A percentile compares a stretch with the other conserved stretches of the same genome.
Evolutionary conservation across 2,888 invertebrate species (phyloP).

Genomic region (Zeuzera pyrina): DNA sequence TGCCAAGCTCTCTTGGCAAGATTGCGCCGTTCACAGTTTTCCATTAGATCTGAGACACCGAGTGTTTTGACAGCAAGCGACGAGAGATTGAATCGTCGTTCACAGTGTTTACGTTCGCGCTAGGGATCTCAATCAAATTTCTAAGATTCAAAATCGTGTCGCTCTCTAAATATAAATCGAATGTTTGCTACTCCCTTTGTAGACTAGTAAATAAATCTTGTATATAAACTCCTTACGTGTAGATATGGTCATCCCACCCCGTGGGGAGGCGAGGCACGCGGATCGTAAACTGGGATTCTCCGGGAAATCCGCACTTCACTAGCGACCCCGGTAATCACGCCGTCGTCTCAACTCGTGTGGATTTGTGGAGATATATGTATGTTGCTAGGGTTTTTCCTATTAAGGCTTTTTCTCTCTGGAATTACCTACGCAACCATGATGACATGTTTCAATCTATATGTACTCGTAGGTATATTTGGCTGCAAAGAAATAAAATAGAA

Average conservation of each 20-base stretch:
- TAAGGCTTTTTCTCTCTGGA: too few species aligned
- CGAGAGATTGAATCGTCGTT: constrained; percentile 46
- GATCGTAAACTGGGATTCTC: constrained; percentile 63
- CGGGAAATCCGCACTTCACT: constrained; percentile 60
- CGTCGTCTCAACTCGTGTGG: constrained; percentile 21
- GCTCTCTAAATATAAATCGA: too few species aligned
- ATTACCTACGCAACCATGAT: too few species aligned
- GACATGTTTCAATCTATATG: too few species aligned
- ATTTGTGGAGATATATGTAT: constrained; percentile 24
- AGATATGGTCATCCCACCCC: constrained; percentile 11
- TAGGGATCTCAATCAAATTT: too few species aligned
- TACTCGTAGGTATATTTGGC: too few species aligned
- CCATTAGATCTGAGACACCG: constrained; percentile 35
- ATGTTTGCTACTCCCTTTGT: too few species aligned
- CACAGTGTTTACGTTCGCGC: constrained; percentile 29
- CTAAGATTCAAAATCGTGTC: too few species aligned
- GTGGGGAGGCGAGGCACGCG: constrained; percentile 20
- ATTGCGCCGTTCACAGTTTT: constrained; percentile 49
- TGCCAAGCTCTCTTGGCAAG: constrained; percentile 45
- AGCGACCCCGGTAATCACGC: constrained; percentile 55
- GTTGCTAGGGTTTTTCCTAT: constrained; percentile 15
- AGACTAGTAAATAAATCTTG: too few species aligned
- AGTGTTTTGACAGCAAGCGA: constrained; percentile 37
- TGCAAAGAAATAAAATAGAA: too few species aligned
- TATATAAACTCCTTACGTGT: too few species aligned